Base-by-base conservation (phyloP, 2,113 vertebrate genomes). In the Climacteris rufus region DNA sequence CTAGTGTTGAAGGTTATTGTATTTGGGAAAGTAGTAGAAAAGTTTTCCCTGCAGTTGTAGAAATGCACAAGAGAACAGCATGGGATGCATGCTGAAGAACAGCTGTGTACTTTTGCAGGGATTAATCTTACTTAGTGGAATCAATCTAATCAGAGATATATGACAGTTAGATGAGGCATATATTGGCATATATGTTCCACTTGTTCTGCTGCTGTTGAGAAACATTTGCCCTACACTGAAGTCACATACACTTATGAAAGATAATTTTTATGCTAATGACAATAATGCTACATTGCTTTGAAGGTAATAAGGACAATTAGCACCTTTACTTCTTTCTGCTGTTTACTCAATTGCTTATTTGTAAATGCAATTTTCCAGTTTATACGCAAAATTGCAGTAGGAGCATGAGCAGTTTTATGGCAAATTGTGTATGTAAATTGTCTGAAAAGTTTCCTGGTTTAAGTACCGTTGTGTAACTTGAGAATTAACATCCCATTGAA, bases 371-470 rank as follows among this genome's bases (percentile, higher is more conserved):
- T 90, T 94, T 93, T 82, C 90, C 42, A 83, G 7, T 93, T 85
- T 93, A 28, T 83, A 52, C 96, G 87, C 72, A 88, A 77, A 96
- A 94, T 75, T 95, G 75, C 28, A 78, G 47, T 44, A 79, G 84
- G 15, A 95, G 28, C 76, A 35, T 69, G 65, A 94, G 60, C 54
- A 80, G 15, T 80, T 83, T 92, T 88, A 91, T 70, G 79, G 88
- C 77, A 90, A 86, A 88, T 74, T 60, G 44, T 88, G 22, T 39
- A 83, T 87, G 54, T 83, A 37, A 88, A 92, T 81, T 71, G 82
- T 83, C 63, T 79, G 87, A 63, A 80, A 86, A 92, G 22, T 81
- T 93, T 81, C 35, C 71, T 82, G 9, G 2, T 86, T 79, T 84
- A 82, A 94, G n/a, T 66, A 59, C 45, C 0, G 0, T 77, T 14